phyloP scores from a whole-genome alignment of 2,888 invertebrate species.

The Myopa tessellatipennis region DNA sequence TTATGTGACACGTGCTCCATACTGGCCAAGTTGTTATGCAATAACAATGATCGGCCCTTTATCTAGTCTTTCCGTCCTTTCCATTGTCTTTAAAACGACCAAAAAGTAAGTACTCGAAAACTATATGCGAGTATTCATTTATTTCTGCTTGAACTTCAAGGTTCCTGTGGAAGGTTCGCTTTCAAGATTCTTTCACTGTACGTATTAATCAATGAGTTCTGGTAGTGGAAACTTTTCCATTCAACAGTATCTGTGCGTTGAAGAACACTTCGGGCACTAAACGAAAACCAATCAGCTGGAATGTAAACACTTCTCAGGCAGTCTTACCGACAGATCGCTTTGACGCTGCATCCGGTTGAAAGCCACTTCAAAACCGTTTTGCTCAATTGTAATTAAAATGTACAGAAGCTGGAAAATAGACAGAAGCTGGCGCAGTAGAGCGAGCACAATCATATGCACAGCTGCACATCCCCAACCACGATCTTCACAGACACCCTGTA shows the following conservation, averaged over 20 bases:
- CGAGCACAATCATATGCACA: neutral
- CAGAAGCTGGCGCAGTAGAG: neutral
- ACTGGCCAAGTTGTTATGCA: too few species aligned
- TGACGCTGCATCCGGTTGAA: neutral
- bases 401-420: constrained; percentile 25
- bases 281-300: constrained; percentile 13
- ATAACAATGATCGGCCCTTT: too few species aligned
- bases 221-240: neutral
- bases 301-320: constrained; percentile 18
- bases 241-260: neutral
- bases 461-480: neutral
- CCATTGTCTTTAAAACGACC: too few species aligned
- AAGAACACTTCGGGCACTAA: constrained; percentile 2
- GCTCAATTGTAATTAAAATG: constrained; percentile 36
- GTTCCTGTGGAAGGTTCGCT: too few species aligned
- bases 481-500: neutral
- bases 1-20: too few species aligned
- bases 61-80: too few species aligned
- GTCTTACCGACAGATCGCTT: neutral
- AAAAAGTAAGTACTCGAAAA: too few species aligned
- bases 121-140: too few species aligned
- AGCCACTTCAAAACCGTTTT: constrained; percentile 11
- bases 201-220: neutral
- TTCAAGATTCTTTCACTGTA: neutral
- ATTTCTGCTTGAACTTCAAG: too few species aligned